Evolutionary conservation across 2,113 vertebrate species (phyloP).

Genomic region (Electrona antarctica): DNA sequence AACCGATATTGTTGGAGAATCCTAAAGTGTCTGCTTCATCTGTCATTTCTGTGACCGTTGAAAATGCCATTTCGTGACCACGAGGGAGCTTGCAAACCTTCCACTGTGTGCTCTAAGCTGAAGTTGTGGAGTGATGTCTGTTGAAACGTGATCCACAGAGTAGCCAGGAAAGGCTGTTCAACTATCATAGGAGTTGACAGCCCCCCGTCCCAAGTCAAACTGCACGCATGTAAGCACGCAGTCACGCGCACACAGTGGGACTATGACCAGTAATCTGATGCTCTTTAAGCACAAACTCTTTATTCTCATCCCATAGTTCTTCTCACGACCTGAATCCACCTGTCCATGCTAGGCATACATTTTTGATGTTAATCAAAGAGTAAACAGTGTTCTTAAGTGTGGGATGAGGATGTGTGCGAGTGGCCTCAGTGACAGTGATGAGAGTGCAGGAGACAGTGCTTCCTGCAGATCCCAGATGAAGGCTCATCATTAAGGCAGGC

Average conservation of each 20-base stretch:
- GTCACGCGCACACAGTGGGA: constrained; percentile 12
- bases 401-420: constrained; percentile 9
- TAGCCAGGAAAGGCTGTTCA: constrained; percentile 31
- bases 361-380: constrained; percentile 63
- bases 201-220: constrained; percentile 43
- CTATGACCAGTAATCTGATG: constrained; percentile 15
- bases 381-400: constrained; percentile 46
- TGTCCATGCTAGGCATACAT: constrained; percentile 34
- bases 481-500: constrained; percentile 62
- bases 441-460: constrained; percentile 54
- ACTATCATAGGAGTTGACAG: constrained; percentile 49
- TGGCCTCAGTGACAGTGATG: constrained; percentile 41
- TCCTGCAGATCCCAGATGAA: constrained; percentile 60
- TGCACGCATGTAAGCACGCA: constrained; percentile 3
- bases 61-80: neutral
- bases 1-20: constrained; percentile 5
- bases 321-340: constrained; percentile 29
- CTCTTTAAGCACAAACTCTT: constrained; percentile 25
- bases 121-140: constrained; percentile 23
- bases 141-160: constrained; percentile 42
- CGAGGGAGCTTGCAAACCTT: neutral
- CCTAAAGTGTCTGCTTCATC: constrained; percentile 26
- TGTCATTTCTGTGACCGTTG: constrained; percentile 21
- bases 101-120: neutral
- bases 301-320: constrained; percentile 1